phyloP scores from a whole-genome alignment of 1,140 invertebrate genomes.

The Drosophila lini region DNA sequence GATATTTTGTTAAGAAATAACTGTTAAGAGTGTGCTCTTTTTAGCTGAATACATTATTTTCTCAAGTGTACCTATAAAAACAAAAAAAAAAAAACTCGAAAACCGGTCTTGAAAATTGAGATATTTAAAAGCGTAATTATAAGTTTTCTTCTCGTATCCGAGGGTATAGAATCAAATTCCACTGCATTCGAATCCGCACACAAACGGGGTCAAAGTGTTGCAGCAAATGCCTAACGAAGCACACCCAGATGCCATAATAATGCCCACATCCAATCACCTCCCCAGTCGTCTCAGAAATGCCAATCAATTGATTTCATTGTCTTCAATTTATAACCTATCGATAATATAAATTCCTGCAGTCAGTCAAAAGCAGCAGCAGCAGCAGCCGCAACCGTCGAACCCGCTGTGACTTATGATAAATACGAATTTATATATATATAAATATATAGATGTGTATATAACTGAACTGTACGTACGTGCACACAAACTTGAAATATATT shows the following conservation, averaged over 20 bases:
- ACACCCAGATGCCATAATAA: slow-evolving; percentile 53
- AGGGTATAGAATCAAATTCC: slow-evolving; percentile 24
- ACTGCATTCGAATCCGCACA: slow-evolving; percentile 28
- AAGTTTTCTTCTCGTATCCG: slow-evolving; percentile 38
- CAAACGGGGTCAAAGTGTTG: slow-evolving; percentile 78
- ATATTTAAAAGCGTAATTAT: slow-evolving; percentile 74
- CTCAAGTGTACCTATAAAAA: background rate
- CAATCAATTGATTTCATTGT: slow-evolving; percentile 83
- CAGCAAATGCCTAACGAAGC: slow-evolving; percentile 53
- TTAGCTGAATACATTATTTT: background rate
- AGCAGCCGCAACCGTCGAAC: slow-evolving; percentile 25
- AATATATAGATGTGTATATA: slow-evolving; percentile 1
- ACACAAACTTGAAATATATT: slow-evolving; percentile 41
- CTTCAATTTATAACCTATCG: slow-evolving; percentile 81
- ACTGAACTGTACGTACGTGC: slow-evolving; percentile 2
- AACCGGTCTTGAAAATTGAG: slow-evolving; percentile 77
- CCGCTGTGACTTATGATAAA: slow-evolving; percentile 58
- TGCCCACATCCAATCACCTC: slow-evolving; percentile 21
- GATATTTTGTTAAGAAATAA: background rate
- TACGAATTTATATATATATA: slow-evolving; percentile 16
- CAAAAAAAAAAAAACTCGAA: slow-evolving; percentile 2
- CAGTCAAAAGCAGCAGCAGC: slow-evolving; percentile 40
- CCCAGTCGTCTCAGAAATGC: slow-evolving; percentile 59
- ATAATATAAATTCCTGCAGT: slow-evolving; percentile 77
- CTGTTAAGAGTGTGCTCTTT: background rate